Base-by-base conservation (phyloP, 2,113 vertebrate genomes). In the Ploceus nigricollis region DNA sequence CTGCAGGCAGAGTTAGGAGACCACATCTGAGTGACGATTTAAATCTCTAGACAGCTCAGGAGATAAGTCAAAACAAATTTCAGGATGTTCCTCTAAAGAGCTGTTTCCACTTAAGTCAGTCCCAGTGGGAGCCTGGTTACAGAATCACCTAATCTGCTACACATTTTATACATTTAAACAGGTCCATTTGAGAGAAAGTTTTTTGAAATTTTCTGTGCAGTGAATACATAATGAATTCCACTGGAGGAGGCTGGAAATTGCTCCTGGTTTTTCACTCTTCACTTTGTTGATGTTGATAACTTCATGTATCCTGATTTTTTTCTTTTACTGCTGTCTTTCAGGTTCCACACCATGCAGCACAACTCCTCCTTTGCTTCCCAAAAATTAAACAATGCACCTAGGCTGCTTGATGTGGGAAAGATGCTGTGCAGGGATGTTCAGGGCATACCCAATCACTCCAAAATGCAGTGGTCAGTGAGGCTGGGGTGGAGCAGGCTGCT, bases 11-110 rank as follows among this genome's bases (percentile, higher is more conserved):
- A 82, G 86, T 81, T 85, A 84, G 82, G 73, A 93, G 77, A 60
- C 82, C 93, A 92, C 91, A 92, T 82, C 80, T 94, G 58, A 95
- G 71, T 69, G 96, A 95, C 15, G 61, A 95, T 97, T 95, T 95
- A 77, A 95, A 88, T 95, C 91, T 96, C 94, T 76, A 90, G 93
- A 90, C 95, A 87, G 70, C 90, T 86, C 72, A 44, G 93, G 82
- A 97, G 94, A 93, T 93, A 96, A 97, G 94, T 93, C 94, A 92
- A 96, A 96, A 95, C 93, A 96, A 96, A 97, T 96, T 96, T 94
- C 90, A 97, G 95, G 85, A 95, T 96, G 96, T 95, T 96, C 95
- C 96, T 97, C 89, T 90, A 93, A 97, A 96, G 95, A 96, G 96
- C 96, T 90, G 90, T 93, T 97, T 91, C 95, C 93, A 95, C 90